Conservation (phyloP, 1,140 invertebrate genomes). For the Trachymyrmex cornetzi region DNA sequence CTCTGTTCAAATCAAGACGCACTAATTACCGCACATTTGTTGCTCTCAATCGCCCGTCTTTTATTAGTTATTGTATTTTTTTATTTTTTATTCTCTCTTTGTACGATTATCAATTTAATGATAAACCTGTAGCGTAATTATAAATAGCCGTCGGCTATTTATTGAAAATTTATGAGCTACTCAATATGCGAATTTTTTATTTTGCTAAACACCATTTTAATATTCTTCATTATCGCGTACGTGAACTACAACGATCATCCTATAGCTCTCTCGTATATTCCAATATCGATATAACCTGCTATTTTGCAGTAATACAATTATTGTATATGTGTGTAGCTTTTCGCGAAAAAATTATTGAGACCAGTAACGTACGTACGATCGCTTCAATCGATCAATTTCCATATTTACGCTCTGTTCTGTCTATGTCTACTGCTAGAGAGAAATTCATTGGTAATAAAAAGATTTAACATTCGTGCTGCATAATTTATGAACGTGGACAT, state of each 20-base stretch:
- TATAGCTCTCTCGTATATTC: not conserved
- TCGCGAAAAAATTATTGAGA: conserved; percentile 2
- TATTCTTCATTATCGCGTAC: conserved; percentile 1
- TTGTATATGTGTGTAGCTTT: not conserved
- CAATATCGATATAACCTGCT: conserved; percentile 8
- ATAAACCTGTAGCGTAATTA: not conserved
- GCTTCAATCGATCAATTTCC: conserved; percentile 16
- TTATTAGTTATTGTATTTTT: too few relatives aligned
- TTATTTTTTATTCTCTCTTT: not conserved
- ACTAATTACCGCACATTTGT: too few relatives aligned
- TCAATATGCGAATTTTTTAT: conserved; percentile 40
- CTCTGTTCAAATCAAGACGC: too few relatives aligned
- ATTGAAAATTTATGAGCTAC: conserved; percentile 36
- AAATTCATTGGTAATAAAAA: not conserved
- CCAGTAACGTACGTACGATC: not conserved
- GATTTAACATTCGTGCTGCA: not conserved
- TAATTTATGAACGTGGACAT: conserved; percentile 35
- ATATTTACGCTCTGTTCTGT: not conserved
- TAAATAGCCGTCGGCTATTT: not conserved
- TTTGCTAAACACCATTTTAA: conserved; percentile 33
- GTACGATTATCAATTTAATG: not conserved
- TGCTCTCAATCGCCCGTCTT: too few relatives aligned
- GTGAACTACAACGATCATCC: not conserved
- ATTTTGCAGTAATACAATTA: conserved; percentile 19
- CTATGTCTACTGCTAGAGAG: not conserved